Evolutionary conservation across 92 coral and sea anemone species (phyloP).

Genomic region (Palythoa heliodiscus): DNA sequence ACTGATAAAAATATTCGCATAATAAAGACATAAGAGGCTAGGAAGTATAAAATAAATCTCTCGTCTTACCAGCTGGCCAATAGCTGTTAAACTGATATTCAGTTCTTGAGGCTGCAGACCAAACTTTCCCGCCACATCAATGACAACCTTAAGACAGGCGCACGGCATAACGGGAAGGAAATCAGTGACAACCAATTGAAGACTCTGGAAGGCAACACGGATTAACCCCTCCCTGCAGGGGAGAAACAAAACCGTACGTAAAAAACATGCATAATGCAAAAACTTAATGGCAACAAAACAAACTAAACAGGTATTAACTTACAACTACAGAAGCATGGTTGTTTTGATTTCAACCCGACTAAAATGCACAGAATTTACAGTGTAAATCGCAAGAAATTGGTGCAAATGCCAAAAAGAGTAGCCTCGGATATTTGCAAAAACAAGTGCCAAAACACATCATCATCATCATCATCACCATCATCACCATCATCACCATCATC

Average conservation of each 20-base stretch:
- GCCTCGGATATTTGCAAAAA: too few relatives aligned
- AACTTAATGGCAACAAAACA: too few relatives aligned
- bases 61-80: slow-evolving; percentile 91
- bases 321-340: too few relatives aligned
- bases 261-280: too few relatives aligned
- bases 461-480: too few relatives aligned
- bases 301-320: background rate
- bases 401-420: too few relatives aligned
- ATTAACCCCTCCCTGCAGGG: slow-evolving; percentile 85
- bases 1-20: too few relatives aligned
- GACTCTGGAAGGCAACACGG: slow-evolving; percentile 98
- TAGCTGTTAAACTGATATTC: slow-evolving; percentile 95
- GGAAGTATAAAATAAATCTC: background rate
- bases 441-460: too few relatives aligned
- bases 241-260: background rate
- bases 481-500: too few relatives aligned
- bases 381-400: too few relatives aligned
- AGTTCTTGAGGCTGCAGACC: slow-evolving; percentile 97
- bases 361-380: too few relatives aligned
- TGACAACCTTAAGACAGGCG: slow-evolving; percentile 92
- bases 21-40: background rate
- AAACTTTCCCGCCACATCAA: slow-evolving; percentile 98
- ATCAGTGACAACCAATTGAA: slow-evolving; percentile 95
- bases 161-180: slow-evolving; percentile 98
- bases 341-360: too few relatives aligned